Base-by-base conservation (phyloP, 2,797 vertebrate species). In the Macropus fuliginosus region DNA sequence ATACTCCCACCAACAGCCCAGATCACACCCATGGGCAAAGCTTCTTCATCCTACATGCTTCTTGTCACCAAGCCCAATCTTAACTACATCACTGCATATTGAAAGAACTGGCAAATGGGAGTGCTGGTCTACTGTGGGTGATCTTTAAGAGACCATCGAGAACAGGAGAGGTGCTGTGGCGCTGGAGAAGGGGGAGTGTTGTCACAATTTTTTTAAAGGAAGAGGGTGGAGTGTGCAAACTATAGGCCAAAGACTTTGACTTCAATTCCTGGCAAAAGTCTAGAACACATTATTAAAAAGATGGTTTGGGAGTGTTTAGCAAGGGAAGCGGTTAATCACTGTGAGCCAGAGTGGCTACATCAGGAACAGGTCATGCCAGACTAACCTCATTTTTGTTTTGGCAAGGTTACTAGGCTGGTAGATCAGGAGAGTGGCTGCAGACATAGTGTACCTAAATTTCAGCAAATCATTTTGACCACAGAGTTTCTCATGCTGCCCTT, bases 251-350 rank as follows among this genome's bases (percentile, higher is more conserved):
- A 46, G 74, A 87, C 21, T 21, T 81, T 81, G 74, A 81, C 74
- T 87, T 87, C 74, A 87, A 87, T 46, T 87, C 74, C 74, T 87
- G 74, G 74, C 74, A 87, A 87, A 87, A 87, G 46, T 87, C 74
- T 87, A 87, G 74, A 87, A 87, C 74, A 87, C 74, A 87, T 87
- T 87, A 87, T 87, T 87, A 87, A 87, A 87, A 40, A 21, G 74
- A 87, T 87, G 74, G 74, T 46, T 46, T 87, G 74, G 74, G 74
- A 87, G 24, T 87, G 74, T 87, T 87, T 46, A 87, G 74, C 40
- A 46, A 87, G 40, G 74, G 74, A 87, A 87, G 74, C 13, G 74
- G 74, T 81, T 81, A 81, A 81, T 46, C 74, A 24, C 74, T 24
- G 8, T 87, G 74, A 87, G 74, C 74, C 74, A 87, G 74, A 87